Evolutionary conservation across 1,140 invertebrate species (phyloP).

Genomic region (Drosophila littoralis): DNA sequence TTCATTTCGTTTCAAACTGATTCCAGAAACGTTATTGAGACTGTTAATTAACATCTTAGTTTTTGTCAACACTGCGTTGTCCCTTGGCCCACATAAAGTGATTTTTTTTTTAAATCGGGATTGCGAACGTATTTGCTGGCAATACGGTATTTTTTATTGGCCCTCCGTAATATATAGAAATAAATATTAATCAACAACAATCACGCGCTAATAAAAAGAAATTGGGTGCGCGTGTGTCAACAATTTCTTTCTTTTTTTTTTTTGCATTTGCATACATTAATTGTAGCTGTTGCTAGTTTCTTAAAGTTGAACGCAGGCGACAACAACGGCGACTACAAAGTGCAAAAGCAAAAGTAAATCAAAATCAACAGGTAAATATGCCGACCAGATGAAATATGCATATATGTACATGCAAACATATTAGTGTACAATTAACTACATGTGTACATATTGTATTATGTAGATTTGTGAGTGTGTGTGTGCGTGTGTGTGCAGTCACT

Average conservation of each 20-base stretch:
- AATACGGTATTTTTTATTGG: conserved; percentile 35
- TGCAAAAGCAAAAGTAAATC: conserved; percentile 26
- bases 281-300: conserved; percentile 19
- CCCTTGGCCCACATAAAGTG: conserved; percentile 29
- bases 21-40: not conserved
- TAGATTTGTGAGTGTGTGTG: not conserved
- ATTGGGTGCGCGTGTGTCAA: conserved; percentile 40
- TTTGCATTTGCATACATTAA: conserved; percentile 41
- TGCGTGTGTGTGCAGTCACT: conserved; percentile 7
- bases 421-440: conserved; percentile 10
- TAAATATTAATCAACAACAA: conserved; percentile 8
- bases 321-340: conserved; percentile 31
- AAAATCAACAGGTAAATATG: conserved; percentile 55
- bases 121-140: conserved; percentile 37
- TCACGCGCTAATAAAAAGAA: conserved; percentile 5
- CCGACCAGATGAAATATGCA: conserved; percentile 25
- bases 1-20: conserved; percentile 8
- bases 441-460: not conserved
- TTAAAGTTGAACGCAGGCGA: conserved; percentile 6
- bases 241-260: conserved; percentile 27
- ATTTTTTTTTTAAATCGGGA: conserved; percentile 24
- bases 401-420: not conserved
- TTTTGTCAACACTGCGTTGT: conserved; percentile 47
- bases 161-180: conserved; percentile 14
- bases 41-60: conserved; percentile 43